Percentiles rank a stretch among this genome's conserved stretches.
Conservation (phyloP, 2,797 vertebrate genomes). For the Chrosomus eos region DNA sequence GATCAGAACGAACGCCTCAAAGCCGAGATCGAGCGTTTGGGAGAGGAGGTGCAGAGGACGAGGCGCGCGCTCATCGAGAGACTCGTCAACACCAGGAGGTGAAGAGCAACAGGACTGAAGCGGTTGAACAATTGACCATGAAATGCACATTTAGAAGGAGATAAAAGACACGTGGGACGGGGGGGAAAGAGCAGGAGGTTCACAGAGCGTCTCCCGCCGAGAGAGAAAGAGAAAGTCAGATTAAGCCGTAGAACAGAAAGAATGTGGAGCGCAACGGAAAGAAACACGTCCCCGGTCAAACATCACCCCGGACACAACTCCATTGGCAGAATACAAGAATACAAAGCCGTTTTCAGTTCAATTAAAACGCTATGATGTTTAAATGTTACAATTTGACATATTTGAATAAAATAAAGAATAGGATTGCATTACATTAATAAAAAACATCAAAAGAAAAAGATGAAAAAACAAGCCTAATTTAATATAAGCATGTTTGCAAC, state of each 20-base stretch:
- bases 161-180: constrained; percentile 70
- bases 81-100: constrained; percentile 88
- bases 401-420: background rate
- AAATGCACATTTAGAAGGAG: constrained; percentile 70
- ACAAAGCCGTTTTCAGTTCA: background rate
- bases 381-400: background rate
- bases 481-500: no score
- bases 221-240: constrained; percentile 71
- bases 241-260: constrained; percentile 64
- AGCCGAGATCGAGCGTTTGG: constrained; percentile 86
- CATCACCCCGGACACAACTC: background rate
- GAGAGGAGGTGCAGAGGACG: constrained; percentile 87
- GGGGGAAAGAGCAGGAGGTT: constrained; percentile 30
- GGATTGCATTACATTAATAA: no score
- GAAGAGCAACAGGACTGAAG: constrained; percentile 54
- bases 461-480: no score
- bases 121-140: constrained; percentile 59
- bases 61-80: constrained; percentile 89
- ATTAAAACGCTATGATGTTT: background rate
- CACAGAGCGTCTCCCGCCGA: constrained; percentile 53
- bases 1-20: constrained; percentile 90
- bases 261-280: constrained; percentile 22
- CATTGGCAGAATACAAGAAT: no score
- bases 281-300: background rate
- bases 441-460: no score